Conservation (phyloP, 1,140 invertebrate genomes). For the Arctopsyche grandis region DNA sequence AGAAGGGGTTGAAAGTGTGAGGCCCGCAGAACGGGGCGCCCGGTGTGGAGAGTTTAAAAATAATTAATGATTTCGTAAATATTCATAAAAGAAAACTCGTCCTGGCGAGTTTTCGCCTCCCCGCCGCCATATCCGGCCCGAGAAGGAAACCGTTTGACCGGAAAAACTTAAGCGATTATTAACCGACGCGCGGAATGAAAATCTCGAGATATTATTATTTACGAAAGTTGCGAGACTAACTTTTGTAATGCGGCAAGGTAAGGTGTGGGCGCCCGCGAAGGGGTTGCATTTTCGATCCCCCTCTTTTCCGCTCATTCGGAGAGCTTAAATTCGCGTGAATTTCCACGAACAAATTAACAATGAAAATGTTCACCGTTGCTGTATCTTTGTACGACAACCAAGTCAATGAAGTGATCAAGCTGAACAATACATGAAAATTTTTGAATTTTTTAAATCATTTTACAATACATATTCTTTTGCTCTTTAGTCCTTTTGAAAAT, state of each 20-base stretch:
- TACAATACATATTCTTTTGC: no score
- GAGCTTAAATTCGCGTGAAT: no score
- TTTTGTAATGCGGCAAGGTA: conserved; percentile 36
- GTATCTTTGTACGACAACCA: no score
- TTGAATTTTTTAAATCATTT: no score
- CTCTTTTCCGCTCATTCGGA: background rate
- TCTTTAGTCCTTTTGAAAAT: no score
- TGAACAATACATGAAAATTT: no score
- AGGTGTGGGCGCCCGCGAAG: background rate
- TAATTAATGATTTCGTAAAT: conserved; percentile 56
- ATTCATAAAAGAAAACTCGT: conserved; percentile 55
- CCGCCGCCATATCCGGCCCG: conserved; percentile 24
- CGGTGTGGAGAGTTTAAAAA: conserved; percentile 52
- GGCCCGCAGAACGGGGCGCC: conserved; percentile 1
- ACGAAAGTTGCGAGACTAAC: conserved; percentile 44
- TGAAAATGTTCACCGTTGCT: no score
- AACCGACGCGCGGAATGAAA: conserved; percentile 55
- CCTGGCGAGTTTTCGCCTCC: conserved; percentile 43
- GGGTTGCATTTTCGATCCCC: background rate
- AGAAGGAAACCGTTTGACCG: conserved; percentile 53
- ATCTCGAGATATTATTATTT: conserved; percentile 49
- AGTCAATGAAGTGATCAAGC: no score
- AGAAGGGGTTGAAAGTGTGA: background rate
- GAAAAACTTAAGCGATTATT: conserved; percentile 56
- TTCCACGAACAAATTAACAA: no score